phyloP scores from a whole-genome alignment of 2,113 vertebrate genomes.

The Passer domesticus region DNA sequence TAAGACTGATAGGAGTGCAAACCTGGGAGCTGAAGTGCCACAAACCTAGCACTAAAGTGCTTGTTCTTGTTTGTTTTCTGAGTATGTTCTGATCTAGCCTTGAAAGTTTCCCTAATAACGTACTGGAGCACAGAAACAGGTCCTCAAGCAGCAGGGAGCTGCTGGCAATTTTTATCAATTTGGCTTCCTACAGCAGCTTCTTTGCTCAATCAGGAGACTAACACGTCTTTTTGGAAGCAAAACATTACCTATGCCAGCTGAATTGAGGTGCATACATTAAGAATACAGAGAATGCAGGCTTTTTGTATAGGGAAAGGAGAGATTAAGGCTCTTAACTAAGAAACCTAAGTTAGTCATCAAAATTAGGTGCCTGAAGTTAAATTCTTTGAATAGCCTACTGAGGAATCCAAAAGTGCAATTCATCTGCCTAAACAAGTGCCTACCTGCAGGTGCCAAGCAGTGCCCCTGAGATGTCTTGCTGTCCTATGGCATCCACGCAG shows the following conservation, averaged over 20 bases:
- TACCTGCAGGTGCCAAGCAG: not conserved
- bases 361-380: not conserved
- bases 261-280: not conserved
- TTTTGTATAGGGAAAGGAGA: not conserved
- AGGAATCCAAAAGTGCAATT: not conserved
- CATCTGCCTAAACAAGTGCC: not conserved
- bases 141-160: not conserved
- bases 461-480: not conserved
- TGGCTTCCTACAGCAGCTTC: not conserved
- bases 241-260: not conserved
- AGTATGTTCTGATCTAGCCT: not conserved
- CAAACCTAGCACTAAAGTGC: not conserved
- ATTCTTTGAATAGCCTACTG: not conserved
- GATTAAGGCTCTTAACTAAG: not conserved
- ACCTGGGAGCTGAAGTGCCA: not conserved
- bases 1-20: not conserved
- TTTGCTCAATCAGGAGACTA: not conserved
- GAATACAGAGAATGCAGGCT: not conserved
- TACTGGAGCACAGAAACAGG: not conserved
- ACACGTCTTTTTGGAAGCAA: not conserved
- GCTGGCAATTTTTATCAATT: not conserved
- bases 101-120: not conserved
- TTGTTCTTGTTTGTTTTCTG: conserved; percentile 27
- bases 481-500: rapidly evolving
- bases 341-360: not conserved